Conservation (phyloP, 2,797 vertebrate species). For the Limnodromus scolopaceus region DNA sequence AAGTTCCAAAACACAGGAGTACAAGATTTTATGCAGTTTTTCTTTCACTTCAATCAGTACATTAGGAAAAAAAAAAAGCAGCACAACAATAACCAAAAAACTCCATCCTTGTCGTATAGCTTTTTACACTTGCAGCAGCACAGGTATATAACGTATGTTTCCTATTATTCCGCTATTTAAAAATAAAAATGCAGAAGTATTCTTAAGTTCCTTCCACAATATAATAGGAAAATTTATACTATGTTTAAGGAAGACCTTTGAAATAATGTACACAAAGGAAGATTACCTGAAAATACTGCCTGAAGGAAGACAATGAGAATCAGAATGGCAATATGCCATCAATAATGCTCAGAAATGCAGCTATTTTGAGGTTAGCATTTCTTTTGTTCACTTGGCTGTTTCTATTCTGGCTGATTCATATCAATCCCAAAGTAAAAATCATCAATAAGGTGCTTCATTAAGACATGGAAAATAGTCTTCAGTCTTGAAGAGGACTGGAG, state of each 20-base stretch:
- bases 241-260: conserved; percentile 4
- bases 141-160: not conserved
- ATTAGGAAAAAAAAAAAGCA: not conserved
- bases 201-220: not conserved
- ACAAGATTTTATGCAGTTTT: not conserved
- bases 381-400: conserved; percentile 27
- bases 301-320: conserved; percentile 36
- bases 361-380: not conserved
- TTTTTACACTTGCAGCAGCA: conserved; percentile 43
- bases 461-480: conserved; percentile 91
- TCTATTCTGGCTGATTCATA: not conserved
- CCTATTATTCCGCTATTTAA: not conserved
- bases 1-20: not conserved
- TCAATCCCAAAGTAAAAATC: conserved; percentile 3
- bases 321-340: conserved; percentile 28
- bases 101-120: not conserved
- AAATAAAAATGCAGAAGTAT: not conserved
- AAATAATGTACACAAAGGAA: not conserved
- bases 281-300: conserved; percentile 40
- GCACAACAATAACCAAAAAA: too few relatives aligned
- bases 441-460: conserved; percentile 70
- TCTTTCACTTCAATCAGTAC: not conserved
- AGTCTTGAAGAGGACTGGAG: conserved; percentile 89
- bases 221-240: not conserved
- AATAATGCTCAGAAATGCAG: conserved; percentile 28